A percentile compares a stretch with the other conserved stretches of the same genome.
Evolutionary conservation across 2,888 invertebrate genomes (phyloP).

Genomic region (Yponomeuta plumbellus): DNA sequence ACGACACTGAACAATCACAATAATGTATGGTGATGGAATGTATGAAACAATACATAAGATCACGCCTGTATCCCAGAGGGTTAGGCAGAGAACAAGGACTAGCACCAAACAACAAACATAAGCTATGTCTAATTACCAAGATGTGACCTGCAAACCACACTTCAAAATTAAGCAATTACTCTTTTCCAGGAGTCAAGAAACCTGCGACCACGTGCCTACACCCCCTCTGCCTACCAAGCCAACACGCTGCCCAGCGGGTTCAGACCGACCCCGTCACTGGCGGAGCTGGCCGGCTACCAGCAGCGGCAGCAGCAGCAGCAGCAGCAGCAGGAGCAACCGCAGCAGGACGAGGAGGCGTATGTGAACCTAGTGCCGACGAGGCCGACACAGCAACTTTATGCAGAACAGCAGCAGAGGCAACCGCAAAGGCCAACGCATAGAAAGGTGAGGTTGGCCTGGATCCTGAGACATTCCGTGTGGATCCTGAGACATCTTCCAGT

Average conservation of each 20-base stretch:
- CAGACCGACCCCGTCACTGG: slow-evolving; percentile 62
- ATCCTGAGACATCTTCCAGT: too few species aligned
- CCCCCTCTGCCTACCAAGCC: slow-evolving; percentile 44
- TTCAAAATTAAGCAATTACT: too few species aligned
- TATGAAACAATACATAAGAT: too few species aligned
- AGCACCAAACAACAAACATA: too few species aligned
- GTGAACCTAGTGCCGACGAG: slow-evolving; percentile 37
- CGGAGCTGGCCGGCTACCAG: slow-evolving; percentile 68
- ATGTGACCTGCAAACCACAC: too few species aligned
- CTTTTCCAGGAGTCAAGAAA: slow-evolving; percentile 63
- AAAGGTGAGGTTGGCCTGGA: slow-evolving; percentile 37
- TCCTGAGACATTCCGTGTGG: too few species aligned
- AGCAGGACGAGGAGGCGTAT: slow-evolving; percentile 36
- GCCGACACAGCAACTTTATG: slow-evolving; percentile 44
- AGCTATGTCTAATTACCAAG: too few species aligned
- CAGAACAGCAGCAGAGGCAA: slow-evolving; percentile 85
- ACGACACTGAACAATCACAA: too few species aligned
- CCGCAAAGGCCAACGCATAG: slow-evolving; percentile 59
- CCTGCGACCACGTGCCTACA: slow-evolving; percentile 65
- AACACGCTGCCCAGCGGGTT: slow-evolving; percentile 64
- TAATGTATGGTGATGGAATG: too few species aligned
- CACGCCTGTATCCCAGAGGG: too few species aligned
- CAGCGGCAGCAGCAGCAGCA: slow-evolving; percentile 36
- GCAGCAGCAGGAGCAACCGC: slow-evolving; percentile 29
- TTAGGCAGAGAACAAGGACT: too few species aligned